phyloP scores from a whole-genome alignment of 2,797 vertebrate genomes.

The Acanthurus lineatus region DNA sequence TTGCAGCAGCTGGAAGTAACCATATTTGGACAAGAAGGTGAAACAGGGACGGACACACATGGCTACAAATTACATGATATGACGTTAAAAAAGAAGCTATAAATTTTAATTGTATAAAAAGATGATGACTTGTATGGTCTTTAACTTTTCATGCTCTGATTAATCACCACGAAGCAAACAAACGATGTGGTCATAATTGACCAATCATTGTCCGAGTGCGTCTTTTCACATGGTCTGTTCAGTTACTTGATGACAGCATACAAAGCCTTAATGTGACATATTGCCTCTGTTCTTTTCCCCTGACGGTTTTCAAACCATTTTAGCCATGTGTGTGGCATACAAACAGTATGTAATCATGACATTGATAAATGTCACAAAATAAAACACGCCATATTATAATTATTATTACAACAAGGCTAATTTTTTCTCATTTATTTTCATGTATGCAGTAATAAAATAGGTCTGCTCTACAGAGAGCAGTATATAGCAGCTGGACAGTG shows the following conservation, averaged over 20 bases:
- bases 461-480: too few relatives aligned
- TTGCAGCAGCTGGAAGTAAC: too few relatives aligned
- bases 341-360: background rate
- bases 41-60: too few relatives aligned
- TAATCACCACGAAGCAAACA: background rate
- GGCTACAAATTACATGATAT: background rate
- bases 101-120: too few relatives aligned
- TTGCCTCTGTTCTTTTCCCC: background rate
- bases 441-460: too few relatives aligned
- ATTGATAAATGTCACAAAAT: background rate
- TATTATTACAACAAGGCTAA: too few relatives aligned
- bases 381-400: background rate
- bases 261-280: background rate
- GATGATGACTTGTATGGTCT: background rate
- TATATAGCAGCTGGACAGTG: background rate
- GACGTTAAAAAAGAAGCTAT: background rate
- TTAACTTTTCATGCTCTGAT: background rate
- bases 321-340: background rate
- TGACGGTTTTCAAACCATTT: background rate
- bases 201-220: accelerated
- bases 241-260: background rate
- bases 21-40: too few relatives aligned
- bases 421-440: too few relatives aligned
- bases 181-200: background rate
- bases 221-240: background rate